phyloP scores from a whole-genome alignment of 2,797 vertebrate species.

The Tenualosa ilisha region DNA sequence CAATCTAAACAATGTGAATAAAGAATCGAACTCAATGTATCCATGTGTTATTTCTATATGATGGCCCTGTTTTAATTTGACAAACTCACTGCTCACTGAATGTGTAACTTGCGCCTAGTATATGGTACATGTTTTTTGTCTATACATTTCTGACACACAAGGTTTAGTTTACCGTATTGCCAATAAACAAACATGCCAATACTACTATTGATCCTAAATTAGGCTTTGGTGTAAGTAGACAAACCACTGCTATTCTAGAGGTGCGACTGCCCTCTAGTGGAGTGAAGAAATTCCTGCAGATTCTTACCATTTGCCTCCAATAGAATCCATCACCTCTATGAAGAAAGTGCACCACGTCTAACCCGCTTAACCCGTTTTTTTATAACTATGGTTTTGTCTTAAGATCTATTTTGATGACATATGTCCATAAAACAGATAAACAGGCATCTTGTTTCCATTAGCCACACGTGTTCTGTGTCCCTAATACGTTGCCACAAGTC shows the following conservation, averaged over 20 bases:
- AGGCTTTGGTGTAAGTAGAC: not conserved
- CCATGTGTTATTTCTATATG: not conserved
- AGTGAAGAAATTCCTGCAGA: not conserved
- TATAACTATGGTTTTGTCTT: too few species aligned
- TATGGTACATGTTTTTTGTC: not conserved
- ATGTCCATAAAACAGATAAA: not conserved
- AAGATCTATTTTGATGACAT: too few species aligned
- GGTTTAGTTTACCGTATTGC: too few species aligned
- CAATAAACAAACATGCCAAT: too few species aligned
- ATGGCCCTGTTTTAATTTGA: not conserved
- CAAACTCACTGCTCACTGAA: not conserved
- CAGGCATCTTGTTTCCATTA: too few species aligned
- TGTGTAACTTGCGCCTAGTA: not conserved
- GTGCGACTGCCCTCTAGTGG: slow-evolving; percentile 8
- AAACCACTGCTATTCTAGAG: too few species aligned
- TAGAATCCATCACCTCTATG: not conserved
- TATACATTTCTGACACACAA: too few species aligned
- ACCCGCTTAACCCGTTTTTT: too few species aligned
- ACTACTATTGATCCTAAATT: not conserved
- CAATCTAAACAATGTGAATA: not conserved
- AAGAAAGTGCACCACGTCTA: too few species aligned
- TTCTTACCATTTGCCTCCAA: not conserved
- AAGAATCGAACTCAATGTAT: not conserved
- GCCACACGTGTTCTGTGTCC: too few species aligned
- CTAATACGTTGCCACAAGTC: too few species aligned